Percentiles rank a stretch among this genome's conserved stretches.
These are phyloP conservation scores for Tetranychus truncatus DNA, from an alignment of 2,888 invertebrate species.

Conservation along the genomic window DNA sequence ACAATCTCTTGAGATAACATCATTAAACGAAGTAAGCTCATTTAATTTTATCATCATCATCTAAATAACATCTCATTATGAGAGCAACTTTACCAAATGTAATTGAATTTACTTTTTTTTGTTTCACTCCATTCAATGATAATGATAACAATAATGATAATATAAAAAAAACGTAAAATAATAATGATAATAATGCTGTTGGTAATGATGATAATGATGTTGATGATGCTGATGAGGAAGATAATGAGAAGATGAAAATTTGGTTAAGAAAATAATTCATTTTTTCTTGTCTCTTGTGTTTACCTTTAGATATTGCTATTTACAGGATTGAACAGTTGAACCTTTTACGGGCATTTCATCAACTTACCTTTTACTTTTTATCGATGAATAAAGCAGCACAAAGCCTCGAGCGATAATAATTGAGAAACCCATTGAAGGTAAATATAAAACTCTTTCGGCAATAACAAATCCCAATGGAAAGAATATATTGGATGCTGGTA, in stretches of 20 bases:
- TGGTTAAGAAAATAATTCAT: neutral
- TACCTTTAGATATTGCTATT: neutral
- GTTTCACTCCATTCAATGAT: neutral
- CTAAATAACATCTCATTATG: no score
- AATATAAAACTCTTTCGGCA: slow-evolving; percentile 36
- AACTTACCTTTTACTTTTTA: neutral
- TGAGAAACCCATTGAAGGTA: slow-evolving; percentile 35
- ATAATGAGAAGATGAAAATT: neutral
- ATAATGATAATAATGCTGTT: neutral
- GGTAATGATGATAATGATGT: neutral
- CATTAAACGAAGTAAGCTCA: no score
- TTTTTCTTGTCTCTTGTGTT: neutral
- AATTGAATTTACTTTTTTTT: no score
- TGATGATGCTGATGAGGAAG: neutral
- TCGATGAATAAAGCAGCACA: neutral
- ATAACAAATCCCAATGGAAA: slow-evolving; percentile 37
- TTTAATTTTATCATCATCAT: no score
- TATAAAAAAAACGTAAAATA: neutral
- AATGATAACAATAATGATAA: neutral
- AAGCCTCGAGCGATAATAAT: slow-evolving; percentile 29
- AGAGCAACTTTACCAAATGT: no score
- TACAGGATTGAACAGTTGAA: neutral
- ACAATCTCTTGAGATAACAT: no score
- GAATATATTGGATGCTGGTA: slow-evolving; percentile 35
- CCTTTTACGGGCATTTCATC: neutral